A percentile compares a stretch with the other conserved stretches of the same genome.
Conservation (phyloP, 2,888 invertebrate genomes). For the Ormyrus thymus region DNA sequence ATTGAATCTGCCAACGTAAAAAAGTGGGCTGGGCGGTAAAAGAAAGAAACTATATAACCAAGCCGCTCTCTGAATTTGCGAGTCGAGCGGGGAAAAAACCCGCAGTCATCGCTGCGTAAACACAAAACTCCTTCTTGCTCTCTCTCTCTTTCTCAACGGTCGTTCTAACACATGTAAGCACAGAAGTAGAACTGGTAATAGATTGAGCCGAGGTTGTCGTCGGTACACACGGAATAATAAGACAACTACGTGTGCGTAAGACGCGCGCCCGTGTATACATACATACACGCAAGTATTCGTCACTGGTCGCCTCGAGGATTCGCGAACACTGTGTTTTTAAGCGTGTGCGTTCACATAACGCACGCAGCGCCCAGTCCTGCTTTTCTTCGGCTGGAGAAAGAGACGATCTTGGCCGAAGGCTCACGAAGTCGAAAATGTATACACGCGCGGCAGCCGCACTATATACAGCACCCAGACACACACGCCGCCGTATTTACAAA, state of each 20-base stretch:
- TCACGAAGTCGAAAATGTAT: constrained; percentile 58
- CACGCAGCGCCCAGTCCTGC: background rate
- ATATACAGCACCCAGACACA: constrained; percentile 4
- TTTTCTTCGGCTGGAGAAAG: background rate
- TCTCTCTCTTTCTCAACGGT: constrained; percentile 2
- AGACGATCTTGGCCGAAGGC: constrained; percentile 65
- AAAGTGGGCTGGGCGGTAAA: background rate
- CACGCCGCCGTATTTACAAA: constrained; percentile 69
- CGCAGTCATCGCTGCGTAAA: constrained; percentile 47
- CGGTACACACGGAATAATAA: constrained; percentile 26
- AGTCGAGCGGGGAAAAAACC: constrained; percentile 36
- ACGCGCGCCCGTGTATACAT: background rate
- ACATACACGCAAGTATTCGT: background rate
- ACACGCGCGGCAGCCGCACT: background rate
- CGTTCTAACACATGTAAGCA: background rate
- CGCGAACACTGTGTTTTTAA: background rate
- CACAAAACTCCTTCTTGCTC: constrained; percentile 21
- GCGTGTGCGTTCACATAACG: background rate
- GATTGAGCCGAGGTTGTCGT: constrained; percentile 14
- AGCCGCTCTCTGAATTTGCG: constrained; percentile 24
- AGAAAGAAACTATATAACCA: constrained; percentile 5
- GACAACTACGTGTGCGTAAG: background rate
- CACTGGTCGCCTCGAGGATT: too few relatives aligned
- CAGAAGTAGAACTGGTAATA: background rate
- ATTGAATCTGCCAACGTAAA: background rate